Evolutionary conservation across 2,888 invertebrate species (phyloP), one percentile per base, ranked within the genome.

Genomic region (Petrolisthes manimaculis): DNA sequence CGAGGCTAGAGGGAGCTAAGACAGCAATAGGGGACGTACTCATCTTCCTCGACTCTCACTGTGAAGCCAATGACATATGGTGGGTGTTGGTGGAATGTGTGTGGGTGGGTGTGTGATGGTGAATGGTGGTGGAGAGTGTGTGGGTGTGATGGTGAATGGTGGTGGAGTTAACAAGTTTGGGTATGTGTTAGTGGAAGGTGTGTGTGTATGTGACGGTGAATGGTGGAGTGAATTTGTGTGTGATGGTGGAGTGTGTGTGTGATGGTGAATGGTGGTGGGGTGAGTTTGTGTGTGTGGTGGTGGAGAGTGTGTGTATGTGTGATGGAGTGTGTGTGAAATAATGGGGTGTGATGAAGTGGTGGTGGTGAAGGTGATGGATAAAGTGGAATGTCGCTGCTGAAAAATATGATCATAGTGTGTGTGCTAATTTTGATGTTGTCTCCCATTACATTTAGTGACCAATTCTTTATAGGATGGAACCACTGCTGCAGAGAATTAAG

Each of bases 21-120:
- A 95, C 95, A 90, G 97, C 99, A 3, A 93, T 93, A 6, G 98
- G 97, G 0, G 96, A 97, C 92, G 96, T 96, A 71, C 93, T 98
- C 84, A 95, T 97, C 83, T 98, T 98, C 93, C 94, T 98, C 91
- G 98, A 98, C 94, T 96, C 98, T 1, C 98, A 98, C 93, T 98
- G 98, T 93, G 98, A 98, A 94, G 95, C 95, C 4, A 96, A 95
- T 90, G 93, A 93, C 74, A 95, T 95, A 92, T 98, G 97, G 97
- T 94, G 91, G 92, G 92, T 91, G 61, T 8, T 54, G 12, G 55
- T 3, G 18, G 9, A 5, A 51, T 1, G 78, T 51, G 78, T n/a
- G 37, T 37, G 37, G n/a, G n/a, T n/a, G n/a, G n/a, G n/a, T 37
- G 37, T 37, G 37, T 37, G 37, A 37, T 37, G 37, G 37, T 37